phyloP scores from a whole-genome alignment of 2,888 invertebrate genomes.

The Drepanosiphum platanoidis region DNA sequence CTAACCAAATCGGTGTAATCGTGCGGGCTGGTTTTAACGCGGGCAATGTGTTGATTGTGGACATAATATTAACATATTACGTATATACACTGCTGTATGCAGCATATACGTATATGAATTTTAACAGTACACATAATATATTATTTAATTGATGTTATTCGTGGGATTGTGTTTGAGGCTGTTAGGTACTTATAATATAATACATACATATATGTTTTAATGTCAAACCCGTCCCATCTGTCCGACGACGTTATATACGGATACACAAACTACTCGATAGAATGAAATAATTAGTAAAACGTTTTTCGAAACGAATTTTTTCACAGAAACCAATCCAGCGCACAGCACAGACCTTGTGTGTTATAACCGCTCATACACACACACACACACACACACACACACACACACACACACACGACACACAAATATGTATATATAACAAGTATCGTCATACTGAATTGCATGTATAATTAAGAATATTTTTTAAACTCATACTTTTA shows the following conservation, averaged over 20 bases:
- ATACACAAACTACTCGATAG: slow-evolving; percentile 20
- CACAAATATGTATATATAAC: neutral
- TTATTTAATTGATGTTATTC: slow-evolving; percentile 37
- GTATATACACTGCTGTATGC: slow-evolving; percentile 11
- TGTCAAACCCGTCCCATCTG: slow-evolving; percentile 35
- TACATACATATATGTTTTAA: neutral
- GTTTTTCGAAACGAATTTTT: slow-evolving; percentile 19
- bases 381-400: neutral
- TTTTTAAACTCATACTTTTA: slow-evolving; percentile 9
- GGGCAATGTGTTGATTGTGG: slow-evolving; percentile 30
- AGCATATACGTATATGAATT: neutral
- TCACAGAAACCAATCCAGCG: slow-evolving; percentile 6
- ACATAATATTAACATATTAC: neutral
- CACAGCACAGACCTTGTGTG: neutral
- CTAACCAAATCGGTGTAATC: slow-evolving; percentile 52
- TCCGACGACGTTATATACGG: slow-evolving; percentile 21
- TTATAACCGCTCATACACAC: neutral
- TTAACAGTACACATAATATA: slow-evolving; percentile 2
- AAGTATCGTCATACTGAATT: neutral
- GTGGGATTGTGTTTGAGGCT: slow-evolving; percentile 30
- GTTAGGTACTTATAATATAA: slow-evolving; percentile 4
- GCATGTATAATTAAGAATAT: slow-evolving; percentile 35
- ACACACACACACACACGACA: neutral
- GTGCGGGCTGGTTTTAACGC: slow-evolving; percentile 14
- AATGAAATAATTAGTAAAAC: slow-evolving; percentile 54